Base-by-base conservation (phyloP, 2,113 vertebrate species). In the Corythornis vintsioides region DNA sequence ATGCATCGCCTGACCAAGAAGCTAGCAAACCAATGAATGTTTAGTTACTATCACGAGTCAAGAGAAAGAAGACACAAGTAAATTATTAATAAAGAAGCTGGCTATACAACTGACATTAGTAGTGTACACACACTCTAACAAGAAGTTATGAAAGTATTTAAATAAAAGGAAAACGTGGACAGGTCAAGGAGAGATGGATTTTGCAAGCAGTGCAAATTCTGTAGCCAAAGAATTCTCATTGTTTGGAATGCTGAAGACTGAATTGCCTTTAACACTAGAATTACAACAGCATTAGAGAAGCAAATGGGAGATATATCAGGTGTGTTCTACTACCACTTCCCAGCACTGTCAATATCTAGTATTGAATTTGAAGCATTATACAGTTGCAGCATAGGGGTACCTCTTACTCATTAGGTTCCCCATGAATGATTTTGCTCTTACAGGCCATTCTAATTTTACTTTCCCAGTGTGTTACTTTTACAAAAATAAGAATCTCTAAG, bases 311-410 rank as follows among this genome's bases (percentile, higher is more conserved):
- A 63, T 11, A 19, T 73, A 70, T 73, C 0, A 3, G 15, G 33
- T 28, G 12, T 42, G 12, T 7, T 40, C 15, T 19, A n/a, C n/a
- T 69, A 79, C 18, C 29, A 80, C 19, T 26, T 56, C 43, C 52
- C 12, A 10, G 48, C 0, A 0, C 60, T 56, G 80, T 38, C 29
- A 33, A 47, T 20, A 33, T 77, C 13, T 38, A 71, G 11, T 0
- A 1, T 0, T 43, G 33, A 70, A 92, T 57, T 4, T 83, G 42
- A 87, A 89, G 47, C 16, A 65, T 13, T 35, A 40, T 9, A 29
- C 3, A 53, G 26, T 19, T 80, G 38, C 22, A 81, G 28, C 5
- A 17, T n/a, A 20, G 22, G 35, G 28, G 9, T n/a, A 55, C 11
- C 25, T 83, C 82, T 38, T 40, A 66, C 3, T 65, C 28, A 61